Conservation (phyloP, 2,888 invertebrate species). For the Polylopha cassiicola region DNA sequence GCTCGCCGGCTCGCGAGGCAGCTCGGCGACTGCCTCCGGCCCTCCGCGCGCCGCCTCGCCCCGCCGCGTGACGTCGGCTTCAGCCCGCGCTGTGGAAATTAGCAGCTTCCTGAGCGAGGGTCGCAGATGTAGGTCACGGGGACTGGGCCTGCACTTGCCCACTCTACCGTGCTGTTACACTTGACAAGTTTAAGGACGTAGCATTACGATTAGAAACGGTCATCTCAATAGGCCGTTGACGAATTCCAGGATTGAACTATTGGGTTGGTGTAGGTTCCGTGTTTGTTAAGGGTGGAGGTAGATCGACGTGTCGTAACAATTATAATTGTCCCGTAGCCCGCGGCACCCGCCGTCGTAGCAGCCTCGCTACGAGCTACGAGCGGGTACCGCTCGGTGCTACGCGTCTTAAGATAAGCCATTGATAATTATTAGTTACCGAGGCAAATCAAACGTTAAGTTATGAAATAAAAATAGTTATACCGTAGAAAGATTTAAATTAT, state of each 20-base stretch:
- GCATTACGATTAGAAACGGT: slow-evolving; percentile 52
- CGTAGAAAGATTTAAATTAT: too few relatives aligned
- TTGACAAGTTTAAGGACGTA: slow-evolving; percentile 75
- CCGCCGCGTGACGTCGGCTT: slow-evolving; percentile 62
- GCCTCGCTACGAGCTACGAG: too few relatives aligned
- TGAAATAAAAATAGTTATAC: too few relatives aligned
- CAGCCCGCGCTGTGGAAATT: slow-evolving; percentile 70
- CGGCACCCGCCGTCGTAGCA: too few relatives aligned
- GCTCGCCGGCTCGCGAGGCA: slow-evolving; percentile 50
- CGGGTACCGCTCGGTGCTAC: too few relatives aligned
- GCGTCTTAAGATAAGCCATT: too few relatives aligned
- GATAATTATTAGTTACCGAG: too few relatives aligned
- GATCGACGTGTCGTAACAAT: too few relatives aligned
- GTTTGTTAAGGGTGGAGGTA: slow-evolving; percentile 10
- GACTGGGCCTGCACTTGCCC: slow-evolving; percentile 73
- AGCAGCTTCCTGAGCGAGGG: slow-evolving; percentile 77
- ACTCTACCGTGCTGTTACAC: slow-evolving; percentile 66
- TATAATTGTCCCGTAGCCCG: too few relatives aligned
- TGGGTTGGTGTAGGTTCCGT: slow-evolving; percentile 7
- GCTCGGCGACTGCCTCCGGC: slow-evolving; percentile 44
- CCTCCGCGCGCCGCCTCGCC: slow-evolving; percentile 17
- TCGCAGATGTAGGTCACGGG: slow-evolving; percentile 76
- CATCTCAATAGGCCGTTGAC: slow-evolving; percentile 23
- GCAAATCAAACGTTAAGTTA: too few relatives aligned
- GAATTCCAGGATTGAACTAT: slow-evolving; percentile 9